phyloP scores from a whole-genome alignment of 1,140 invertebrate species.

The Megalopta genalis region DNA sequence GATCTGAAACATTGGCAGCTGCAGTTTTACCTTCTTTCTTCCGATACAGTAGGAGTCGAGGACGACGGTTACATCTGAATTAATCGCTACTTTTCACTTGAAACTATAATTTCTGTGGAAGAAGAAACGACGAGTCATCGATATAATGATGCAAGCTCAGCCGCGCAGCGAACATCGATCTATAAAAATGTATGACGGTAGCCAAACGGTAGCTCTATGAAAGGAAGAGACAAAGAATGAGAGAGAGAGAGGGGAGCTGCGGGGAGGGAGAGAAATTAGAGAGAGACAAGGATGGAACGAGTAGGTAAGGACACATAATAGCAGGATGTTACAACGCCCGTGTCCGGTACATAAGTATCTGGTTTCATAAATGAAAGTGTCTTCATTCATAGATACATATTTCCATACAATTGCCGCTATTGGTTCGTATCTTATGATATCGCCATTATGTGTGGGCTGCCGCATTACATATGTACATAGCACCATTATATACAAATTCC shows the following conservation, averaged over 20 bases:
- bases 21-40: too few relatives aligned
- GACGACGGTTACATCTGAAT: not conserved
- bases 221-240: constrained; percentile 59
- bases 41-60: too few relatives aligned
- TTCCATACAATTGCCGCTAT: constrained; percentile 79
- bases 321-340: constrained; percentile 78
- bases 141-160: constrained; percentile 11
- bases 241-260: constrained; percentile 11
- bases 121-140: not conserved
- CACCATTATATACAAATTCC: constrained; percentile 80
- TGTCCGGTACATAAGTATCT: constrained; percentile 78
- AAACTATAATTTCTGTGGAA: not conserved
- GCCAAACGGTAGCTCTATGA: constrained; percentile 45
- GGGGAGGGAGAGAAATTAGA: constrained; percentile 34
- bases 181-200: constrained; percentile 31
- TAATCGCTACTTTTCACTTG: not conserved
- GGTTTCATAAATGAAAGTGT: constrained; percentile 80
- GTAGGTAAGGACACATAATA: constrained; percentile 77
- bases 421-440: constrained; percentile 78
- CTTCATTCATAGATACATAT: constrained; percentile 80
- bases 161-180: constrained; percentile 10
- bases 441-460: constrained; percentile 72
- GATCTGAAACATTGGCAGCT: too few relatives aligned
- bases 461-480: constrained; percentile 77
- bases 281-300: constrained; percentile 66